Evolutionary conservation across 2,888 invertebrate genomes (phyloP).

Genomic region (Apamea monoglypha): DNA sequence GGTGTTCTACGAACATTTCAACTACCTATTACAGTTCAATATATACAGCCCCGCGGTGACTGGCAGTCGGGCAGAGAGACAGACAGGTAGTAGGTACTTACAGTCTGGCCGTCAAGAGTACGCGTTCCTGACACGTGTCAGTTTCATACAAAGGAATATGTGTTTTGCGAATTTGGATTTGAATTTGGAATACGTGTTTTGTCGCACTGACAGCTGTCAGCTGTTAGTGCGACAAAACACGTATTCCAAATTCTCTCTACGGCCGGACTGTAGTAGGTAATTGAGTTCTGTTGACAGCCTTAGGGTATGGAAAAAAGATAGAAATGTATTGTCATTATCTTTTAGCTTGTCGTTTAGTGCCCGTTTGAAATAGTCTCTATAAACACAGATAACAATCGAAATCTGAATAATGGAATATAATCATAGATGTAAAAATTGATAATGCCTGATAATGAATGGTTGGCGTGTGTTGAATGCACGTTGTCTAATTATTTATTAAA

Average conservation of each 20-base stretch:
- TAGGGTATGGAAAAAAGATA: neutral
- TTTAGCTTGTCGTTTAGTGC: neutral
- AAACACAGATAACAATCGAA: conserved; percentile 27
- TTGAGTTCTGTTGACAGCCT: neutral
- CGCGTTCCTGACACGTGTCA: neutral
- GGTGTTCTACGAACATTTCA: neutral
- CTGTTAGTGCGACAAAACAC: neutral
- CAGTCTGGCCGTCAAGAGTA: neutral
- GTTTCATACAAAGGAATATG: neutral
- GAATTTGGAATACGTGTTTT: neutral
- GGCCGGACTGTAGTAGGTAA: neutral
- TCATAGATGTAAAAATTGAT: conserved; percentile 57
- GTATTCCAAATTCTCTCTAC: neutral
- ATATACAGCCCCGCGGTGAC: too few species aligned
- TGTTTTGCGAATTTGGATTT: neutral
- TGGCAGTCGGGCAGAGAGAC: neutral
- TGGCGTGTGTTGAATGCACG: conserved; percentile 71
- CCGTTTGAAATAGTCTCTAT: conserved; percentile 16
- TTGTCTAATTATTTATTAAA: conserved; percentile 55
- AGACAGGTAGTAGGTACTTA: neutral
- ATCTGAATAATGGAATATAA: conserved; percentile 46
- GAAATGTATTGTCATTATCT: neutral
- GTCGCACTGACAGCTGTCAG: neutral
- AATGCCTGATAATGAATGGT: conserved; percentile 65
- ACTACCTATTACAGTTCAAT: neutral